A percentile compares a stretch with the other conserved stretches of the same genome.
Evolutionary conservation across 2,888 invertebrate species (phyloP).

Genomic region (Drosophila yooni): DNA sequence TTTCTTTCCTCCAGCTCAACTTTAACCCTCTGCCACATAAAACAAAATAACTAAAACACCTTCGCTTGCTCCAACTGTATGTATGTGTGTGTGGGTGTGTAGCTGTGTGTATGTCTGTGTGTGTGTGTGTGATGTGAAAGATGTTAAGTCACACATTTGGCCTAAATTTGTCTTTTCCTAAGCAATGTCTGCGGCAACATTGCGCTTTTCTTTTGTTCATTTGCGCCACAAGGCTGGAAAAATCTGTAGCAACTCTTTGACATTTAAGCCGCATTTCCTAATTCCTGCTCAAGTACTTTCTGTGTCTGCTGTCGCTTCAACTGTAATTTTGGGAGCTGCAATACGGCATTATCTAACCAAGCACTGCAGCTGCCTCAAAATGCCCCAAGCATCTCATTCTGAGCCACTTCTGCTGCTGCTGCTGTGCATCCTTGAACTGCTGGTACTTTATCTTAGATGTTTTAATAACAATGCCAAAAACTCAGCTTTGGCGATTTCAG

Average conservation of each 20-base stretch:
- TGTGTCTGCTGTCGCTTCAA: slow-evolving; percentile 46
- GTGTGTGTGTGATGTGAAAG: slow-evolving; percentile 69
- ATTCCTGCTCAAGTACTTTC: slow-evolving; percentile 72
- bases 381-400: slow-evolving; percentile 55
- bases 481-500: slow-evolving; percentile 47
- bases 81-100: slow-evolving; percentile 22
- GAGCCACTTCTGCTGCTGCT: slow-evolving; percentile 23
- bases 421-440: slow-evolving; percentile 65
- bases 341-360: slow-evolving; percentile 71
- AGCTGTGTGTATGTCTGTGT: slow-evolving; percentile 45
- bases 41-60: slow-evolving; percentile 63
- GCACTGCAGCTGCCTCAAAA: slow-evolving; percentile 47
- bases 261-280: slow-evolving; percentile 76
- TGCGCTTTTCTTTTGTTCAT: slow-evolving; percentile 73
- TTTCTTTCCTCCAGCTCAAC: slow-evolving; percentile 68
- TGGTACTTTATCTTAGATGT: slow-evolving; percentile 48
- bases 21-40: slow-evolving; percentile 72
- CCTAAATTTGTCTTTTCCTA: slow-evolving; percentile 76
- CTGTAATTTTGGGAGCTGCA: slow-evolving; percentile 50
- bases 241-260: slow-evolving; percentile 76
- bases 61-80: slow-evolving; percentile 42
- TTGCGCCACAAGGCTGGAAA: slow-evolving; percentile 70
- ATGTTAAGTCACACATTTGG: slow-evolving; percentile 81
- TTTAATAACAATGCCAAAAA: slow-evolving; percentile 67
- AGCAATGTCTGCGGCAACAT: slow-evolving; percentile 32